Percentiles rank a stretch among this genome's conserved stretches.
These are phyloP conservation scores for Antitype chi DNA, from an alignment of 2,888 invertebrate genomes.

Conservation along the genomic window DNA sequence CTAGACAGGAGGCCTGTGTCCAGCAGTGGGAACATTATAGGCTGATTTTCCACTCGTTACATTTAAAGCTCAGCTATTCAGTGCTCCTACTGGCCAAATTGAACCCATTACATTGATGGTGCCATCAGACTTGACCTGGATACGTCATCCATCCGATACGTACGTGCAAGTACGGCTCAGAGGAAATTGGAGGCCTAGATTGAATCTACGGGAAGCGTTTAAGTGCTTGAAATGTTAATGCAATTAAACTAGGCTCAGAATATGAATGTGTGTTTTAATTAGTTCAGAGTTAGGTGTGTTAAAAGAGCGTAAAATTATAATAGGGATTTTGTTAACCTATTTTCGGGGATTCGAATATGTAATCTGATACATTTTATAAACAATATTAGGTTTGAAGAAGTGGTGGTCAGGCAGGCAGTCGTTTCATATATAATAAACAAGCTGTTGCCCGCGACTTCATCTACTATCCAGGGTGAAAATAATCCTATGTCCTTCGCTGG, in stretches of 20 bases:
- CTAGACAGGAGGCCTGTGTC: too few relatives aligned
- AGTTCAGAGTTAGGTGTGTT: neutral
- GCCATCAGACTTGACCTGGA: conserved; percentile 52
- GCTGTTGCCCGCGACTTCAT: too few relatives aligned
- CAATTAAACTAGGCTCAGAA: conserved; percentile 2
- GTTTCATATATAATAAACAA: too few relatives aligned
- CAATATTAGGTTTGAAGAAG: neutral
- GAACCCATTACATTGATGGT: conserved; percentile 8
- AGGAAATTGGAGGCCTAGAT: conserved; percentile 63
- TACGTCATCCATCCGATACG: conserved; percentile 52
- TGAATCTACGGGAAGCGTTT: conserved; percentile 44
- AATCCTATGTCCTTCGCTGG: too few relatives aligned
- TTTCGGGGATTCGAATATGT: neutral
- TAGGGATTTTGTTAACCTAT: neutral
- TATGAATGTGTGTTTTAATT: conserved; percentile 21
- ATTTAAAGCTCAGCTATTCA: neutral
- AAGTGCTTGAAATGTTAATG: conserved; percentile 27
- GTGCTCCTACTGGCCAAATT: neutral
- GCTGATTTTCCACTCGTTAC: too few relatives aligned
- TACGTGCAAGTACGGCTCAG: conserved; percentile 21
- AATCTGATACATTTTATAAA: neutral
- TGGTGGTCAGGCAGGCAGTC: too few relatives aligned
- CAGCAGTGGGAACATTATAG: too few relatives aligned
- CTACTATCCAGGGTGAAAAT: too few relatives aligned
- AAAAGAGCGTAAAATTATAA: too few relatives aligned